Conservation (phyloP, 2,113 vertebrate species). For the Chinchilla lanigera region DNA sequence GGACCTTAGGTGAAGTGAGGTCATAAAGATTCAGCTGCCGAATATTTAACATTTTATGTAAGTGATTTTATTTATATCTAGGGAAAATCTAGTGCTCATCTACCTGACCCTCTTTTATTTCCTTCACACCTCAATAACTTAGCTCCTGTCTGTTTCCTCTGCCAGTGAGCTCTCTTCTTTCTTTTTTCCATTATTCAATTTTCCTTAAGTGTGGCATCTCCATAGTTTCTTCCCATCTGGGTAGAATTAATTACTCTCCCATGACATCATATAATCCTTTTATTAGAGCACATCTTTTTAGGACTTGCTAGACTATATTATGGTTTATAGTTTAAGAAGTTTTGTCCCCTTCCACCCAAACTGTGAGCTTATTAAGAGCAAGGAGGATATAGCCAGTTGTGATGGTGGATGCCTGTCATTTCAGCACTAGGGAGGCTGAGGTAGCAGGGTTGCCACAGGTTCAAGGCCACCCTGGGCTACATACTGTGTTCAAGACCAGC, state of each 20-base stretch:
- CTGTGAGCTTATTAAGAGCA: background rate
- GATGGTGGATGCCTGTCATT: background rate
- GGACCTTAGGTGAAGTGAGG: conserved; percentile 7
- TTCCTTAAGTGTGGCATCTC: background rate
- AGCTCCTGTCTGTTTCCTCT: background rate
- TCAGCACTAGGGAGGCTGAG: background rate
- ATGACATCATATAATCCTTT: background rate
- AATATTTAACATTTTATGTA: background rate
- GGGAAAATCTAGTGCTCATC: background rate
- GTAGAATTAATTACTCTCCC: background rate
- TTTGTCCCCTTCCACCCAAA: background rate
- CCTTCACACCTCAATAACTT: background rate
- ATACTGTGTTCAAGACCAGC: background rate
- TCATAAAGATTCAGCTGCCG: background rate
- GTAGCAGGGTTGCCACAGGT: background rate
- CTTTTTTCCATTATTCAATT: background rate
- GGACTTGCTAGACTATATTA: background rate
- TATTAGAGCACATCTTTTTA: background rate
- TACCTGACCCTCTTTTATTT: background rate
- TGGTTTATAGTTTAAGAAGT: background rate
- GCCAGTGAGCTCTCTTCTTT: background rate
- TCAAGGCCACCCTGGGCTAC: background rate
- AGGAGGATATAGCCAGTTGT: background rate
- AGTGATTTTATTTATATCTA: background rate
- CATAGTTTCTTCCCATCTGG: background rate